Evolutionary conservation across 1,140 invertebrate genomes (phyloP).

Genomic region (Cylas formicarius): DNA sequence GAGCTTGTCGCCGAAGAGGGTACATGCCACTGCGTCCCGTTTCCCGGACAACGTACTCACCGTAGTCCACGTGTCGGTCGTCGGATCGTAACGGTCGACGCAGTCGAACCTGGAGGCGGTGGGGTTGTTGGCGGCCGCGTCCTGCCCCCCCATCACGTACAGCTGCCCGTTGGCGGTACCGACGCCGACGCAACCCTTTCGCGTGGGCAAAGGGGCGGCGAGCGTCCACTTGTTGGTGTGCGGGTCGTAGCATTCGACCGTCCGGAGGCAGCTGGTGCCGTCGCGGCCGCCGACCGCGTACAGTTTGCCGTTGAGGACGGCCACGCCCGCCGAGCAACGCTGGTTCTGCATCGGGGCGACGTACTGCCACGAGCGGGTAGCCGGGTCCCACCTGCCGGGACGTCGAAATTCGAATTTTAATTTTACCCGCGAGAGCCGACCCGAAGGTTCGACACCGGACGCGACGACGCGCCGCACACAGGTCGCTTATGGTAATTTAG

Average conservation of each 20-base stretch:
- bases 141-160: conserved; percentile 84
- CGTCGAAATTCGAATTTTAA: conserved; percentile 2
- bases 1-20: conserved; percentile 79
- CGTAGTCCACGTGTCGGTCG: conserved; percentile 81
- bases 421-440: conserved; percentile 3
- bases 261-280: conserved; percentile 81
- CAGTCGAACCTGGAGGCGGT: conserved; percentile 77
- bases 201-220: conserved; percentile 81
- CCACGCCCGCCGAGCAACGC: conserved; percentile 82
- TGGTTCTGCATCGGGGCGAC: conserved; percentile 81
- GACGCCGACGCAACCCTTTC: conserved; percentile 83
- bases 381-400: conserved; percentile 69
- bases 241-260: conserved; percentile 90
- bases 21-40: conserved; percentile 86
- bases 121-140: conserved; percentile 78
- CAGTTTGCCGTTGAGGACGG: conserved; percentile 75
- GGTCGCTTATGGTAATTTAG: no score
- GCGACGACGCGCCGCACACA: no score
- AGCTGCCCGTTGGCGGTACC: conserved; percentile 74
- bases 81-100: conserved; percentile 79
- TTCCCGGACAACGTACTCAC: conserved; percentile 79
- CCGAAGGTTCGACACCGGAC: not conserved
- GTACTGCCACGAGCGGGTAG: conserved; percentile 76
- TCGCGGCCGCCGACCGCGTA: conserved; percentile 92
- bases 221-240: conserved; percentile 83